Base-by-base conservation (phyloP, 1,140 invertebrate species). In the Scaptomyza pallida region DNA sequence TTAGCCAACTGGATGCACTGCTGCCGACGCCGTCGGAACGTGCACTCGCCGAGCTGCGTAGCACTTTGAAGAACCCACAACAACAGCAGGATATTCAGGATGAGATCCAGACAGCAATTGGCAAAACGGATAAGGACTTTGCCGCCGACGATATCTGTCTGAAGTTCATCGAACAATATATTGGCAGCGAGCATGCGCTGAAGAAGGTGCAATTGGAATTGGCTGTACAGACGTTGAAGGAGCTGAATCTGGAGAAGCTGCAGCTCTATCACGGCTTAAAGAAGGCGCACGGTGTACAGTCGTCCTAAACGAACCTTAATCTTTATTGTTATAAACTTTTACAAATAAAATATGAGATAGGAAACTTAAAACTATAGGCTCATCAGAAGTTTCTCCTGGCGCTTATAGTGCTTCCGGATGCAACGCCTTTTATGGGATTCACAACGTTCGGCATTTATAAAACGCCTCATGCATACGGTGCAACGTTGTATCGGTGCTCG, bases 201-300 rank as follows among this genome's bases (percentile, higher is more conserved):
- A 94, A 93, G 75, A 94, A 93, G 83, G 92, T 92, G 2, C 93
- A 93, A 43, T 92, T 96, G 33, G 93, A 94, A 57, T 81, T 94
- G 12, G 94, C 94, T 0, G 54, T 96, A 2, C 93, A 95, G 75
- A 92, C 93, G 1, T 94, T 94, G 52, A 93, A 93, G 72, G 94
- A 96, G 78, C 72, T 94, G 26, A 92, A 92, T 45, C 91, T 93
- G 21, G 93, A 94, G 61, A 92, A 93, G 41, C 68, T 93, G 40
- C 90, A 93, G 64, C 65, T 95, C 0, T 92, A 93, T 43, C 78
- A 93, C 37, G 94, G 94, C n/a, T 78, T 96, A 41, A 93, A 93
- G 79, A 93, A 93, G 74, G 94, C 94, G 0, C 95, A 96, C 89
- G 95, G 94, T 52, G 90, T 91, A 2, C 82, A 89, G 26, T 47